Percentiles rank a stretch among this genome's conserved stretches.
phyloP scores from a whole-genome alignment of 2,888 invertebrate genomes.

The Pollenia labialis region DNA sequence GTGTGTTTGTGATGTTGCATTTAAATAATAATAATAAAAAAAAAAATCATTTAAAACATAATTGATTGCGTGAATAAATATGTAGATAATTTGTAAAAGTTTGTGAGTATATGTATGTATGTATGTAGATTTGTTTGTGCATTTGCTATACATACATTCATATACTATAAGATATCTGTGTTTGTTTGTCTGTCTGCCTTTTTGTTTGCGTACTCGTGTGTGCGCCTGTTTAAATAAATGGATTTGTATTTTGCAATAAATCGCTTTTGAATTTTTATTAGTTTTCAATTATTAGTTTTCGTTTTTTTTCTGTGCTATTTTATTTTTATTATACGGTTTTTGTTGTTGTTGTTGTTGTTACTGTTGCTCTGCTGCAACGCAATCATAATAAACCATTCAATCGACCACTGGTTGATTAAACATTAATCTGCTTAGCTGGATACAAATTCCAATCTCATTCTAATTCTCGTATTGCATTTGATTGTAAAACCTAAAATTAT shows the following conservation, averaged over 20 bases:
- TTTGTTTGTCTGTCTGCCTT: slow-evolving; percentile 15
- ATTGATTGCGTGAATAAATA: slow-evolving; percentile 66
- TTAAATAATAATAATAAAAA: neutral
- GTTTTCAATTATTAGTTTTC: slow-evolving; percentile 68
- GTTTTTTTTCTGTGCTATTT: slow-evolving; percentile 32
- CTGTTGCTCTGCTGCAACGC: slow-evolving; percentile 19
- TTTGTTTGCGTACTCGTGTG: neutral
- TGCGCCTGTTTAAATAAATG: slow-evolving; percentile 44
- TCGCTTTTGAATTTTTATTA: slow-evolving; percentile 68
- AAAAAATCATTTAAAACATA: slow-evolving; percentile 53
- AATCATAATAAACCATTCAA: slow-evolving; percentile 63
- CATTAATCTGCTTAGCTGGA: slow-evolving; percentile 65
- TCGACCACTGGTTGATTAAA: slow-evolving; percentile 67
- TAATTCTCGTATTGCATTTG: slow-evolving; percentile 4
- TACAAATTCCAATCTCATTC: slow-evolving; percentile 30
- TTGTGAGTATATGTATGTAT: neutral
- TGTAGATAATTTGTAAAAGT: slow-evolving; percentile 21
- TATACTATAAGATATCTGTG: slow-evolving; percentile 18
- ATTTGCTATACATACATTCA: slow-evolving; percentile 8
- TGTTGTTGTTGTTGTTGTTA: neutral
- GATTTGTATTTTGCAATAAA: slow-evolving; percentile 60
- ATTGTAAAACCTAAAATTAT: slow-evolving; percentile 33
- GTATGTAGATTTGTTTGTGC: neutral
- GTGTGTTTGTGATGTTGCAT: slow-evolving; percentile 14
- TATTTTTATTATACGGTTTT: neutral